Evolutionary conservation across 23 tunicate species (phyloP).

Genomic region (Halocynthia roretzi): DNA sequence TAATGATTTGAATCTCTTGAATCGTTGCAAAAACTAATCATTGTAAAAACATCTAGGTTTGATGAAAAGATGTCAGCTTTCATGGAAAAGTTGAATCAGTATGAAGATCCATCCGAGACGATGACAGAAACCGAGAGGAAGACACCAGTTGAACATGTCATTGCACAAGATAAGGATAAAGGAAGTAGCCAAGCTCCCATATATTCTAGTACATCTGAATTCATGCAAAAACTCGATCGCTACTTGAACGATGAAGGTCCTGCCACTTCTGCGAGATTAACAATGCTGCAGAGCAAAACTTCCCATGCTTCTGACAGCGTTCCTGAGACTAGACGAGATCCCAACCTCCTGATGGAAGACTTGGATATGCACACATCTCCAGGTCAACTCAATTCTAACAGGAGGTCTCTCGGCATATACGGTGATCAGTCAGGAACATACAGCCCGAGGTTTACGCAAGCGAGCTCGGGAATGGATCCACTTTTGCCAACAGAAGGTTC

Average conservation of each 20-base stretch:
- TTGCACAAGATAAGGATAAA: too few species aligned
- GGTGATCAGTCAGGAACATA: too few species aligned
- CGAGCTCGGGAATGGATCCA: too few species aligned
- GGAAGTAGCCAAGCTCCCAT: too few species aligned
- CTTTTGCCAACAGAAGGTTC: too few species aligned
- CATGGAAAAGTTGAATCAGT: not conserved
- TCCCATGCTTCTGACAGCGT: not conserved
- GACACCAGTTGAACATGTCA: too few species aligned
- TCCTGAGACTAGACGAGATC: not conserved
- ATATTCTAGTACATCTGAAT: conserved; percentile 27
- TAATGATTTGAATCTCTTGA: too few species aligned
- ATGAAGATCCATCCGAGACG: not conserved
- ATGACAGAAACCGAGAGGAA: too few species aligned
- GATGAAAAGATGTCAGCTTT: not conserved
- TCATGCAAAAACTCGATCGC: conserved; percentile 54
- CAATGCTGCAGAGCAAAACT: not conserved
- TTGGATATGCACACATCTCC: not conserved
- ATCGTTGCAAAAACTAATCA: too few species aligned
- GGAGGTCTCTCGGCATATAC: too few species aligned
- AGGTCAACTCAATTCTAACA: too few species aligned
- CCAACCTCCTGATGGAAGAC: not conserved
- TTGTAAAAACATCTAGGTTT: not conserved
- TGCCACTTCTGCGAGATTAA: not conserved
- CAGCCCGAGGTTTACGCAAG: too few species aligned
- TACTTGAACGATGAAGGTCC: conserved; percentile 33